phyloP scores from a whole-genome alignment of 2,888 invertebrate genomes.

The Nomada goodeniana region DNA sequence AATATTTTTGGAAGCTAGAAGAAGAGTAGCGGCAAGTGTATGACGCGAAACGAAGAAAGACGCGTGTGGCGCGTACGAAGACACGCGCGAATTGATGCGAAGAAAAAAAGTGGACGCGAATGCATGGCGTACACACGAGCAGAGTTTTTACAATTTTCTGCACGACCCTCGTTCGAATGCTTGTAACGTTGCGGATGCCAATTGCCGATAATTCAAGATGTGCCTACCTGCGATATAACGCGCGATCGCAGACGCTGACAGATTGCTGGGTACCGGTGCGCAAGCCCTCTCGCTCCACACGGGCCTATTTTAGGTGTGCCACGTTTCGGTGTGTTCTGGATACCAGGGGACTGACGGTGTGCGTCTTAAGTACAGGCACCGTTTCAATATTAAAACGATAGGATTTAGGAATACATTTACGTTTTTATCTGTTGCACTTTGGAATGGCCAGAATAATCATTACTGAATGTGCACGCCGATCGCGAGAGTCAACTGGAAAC shows the following conservation, averaged over 20 bases:
- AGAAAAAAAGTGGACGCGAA: conserved; percentile 57
- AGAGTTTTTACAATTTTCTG: conserved; percentile 73
- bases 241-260: conserved; percentile 69
- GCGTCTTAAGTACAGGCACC: too few species aligned
- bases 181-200: conserved; percentile 78
- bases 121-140: conserved; percentile 57
- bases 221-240: conserved; percentile 75
- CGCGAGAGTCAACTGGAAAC: too few species aligned
- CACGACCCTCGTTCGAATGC: conserved; percentile 71
- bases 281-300: conserved; percentile 8
- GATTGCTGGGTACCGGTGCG: conserved; percentile 68
- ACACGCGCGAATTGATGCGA: conserved; percentile 52
- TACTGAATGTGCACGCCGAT: too few species aligned
- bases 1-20: background rate
- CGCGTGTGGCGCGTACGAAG: conserved; percentile 62
- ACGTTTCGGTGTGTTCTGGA: conserved; percentile 25
- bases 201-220: conserved; percentile 79
- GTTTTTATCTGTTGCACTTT: too few species aligned
- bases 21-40: background rate
- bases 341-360: too few species aligned
- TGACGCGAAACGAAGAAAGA: conserved; percentile 21
- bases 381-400: too few species aligned
- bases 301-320: conserved; percentile 23
- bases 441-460: too few species aligned
- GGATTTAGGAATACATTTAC: too few species aligned